These are phyloP conservation scores for Sebastolobus altivelis DNA, from an alignment of 2,797 vertebrate genomes.

Conservation along the genomic window DNA sequence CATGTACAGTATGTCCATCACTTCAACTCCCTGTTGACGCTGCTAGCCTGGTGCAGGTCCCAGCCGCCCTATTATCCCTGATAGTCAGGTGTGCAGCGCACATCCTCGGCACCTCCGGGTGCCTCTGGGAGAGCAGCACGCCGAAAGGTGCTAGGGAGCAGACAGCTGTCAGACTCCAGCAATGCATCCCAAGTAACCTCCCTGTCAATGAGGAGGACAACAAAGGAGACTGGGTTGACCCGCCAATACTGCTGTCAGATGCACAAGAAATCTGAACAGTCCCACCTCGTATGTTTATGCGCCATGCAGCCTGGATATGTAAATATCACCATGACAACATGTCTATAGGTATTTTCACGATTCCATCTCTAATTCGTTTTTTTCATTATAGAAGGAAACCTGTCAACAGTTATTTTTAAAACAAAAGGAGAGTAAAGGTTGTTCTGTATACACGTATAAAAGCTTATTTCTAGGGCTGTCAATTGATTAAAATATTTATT, in stretches of 20 bases:
- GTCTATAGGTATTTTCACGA: neutral
- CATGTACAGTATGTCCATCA: constrained; percentile 25
- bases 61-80: constrained; percentile 35
- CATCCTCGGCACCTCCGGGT: constrained; percentile 42
- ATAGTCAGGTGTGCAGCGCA: constrained; percentile 59
- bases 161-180: constrained; percentile 72
- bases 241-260: constrained; percentile 31
- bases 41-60: constrained; percentile 14
- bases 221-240: constrained; percentile 24
- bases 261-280: neutral
- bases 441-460: no score
- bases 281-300: neutral
- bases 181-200: constrained; percentile 58
- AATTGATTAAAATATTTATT: no score
- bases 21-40: constrained; percentile 14
- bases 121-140: constrained; percentile 46
- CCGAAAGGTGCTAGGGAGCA: constrained; percentile 56
- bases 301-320: neutral
- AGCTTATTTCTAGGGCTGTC: neutral
- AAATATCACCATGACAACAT: neutral
- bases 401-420: neutral
- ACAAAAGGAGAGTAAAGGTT: neutral
- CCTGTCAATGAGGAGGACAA: constrained; percentile 58
- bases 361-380: neutral
- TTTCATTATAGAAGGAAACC: neutral